Evolutionary conservation across 2,888 invertebrate species (phyloP), one percentile per base, ranked within the genome.

Genomic region (Empis livida): DNA sequence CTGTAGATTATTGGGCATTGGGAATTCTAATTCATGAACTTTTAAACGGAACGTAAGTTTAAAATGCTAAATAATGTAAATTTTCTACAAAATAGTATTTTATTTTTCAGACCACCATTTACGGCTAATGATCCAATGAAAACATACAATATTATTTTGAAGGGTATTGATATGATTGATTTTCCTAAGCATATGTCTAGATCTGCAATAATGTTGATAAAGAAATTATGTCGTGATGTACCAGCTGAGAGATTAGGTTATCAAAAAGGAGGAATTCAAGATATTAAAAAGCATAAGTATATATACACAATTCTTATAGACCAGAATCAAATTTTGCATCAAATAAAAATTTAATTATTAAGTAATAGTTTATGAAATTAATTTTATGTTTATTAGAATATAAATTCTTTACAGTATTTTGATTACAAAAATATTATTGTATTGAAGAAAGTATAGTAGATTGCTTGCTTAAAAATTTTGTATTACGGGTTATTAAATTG

Each of bases 1-100:
- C 92, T 1, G 94, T 92, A 1, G 95, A 95, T 70, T 93, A 91
- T 66, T 95, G 95, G 95, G 89, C 93, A 0, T 73, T 93, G 32
- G 94, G 93, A 8, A 84, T 91, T 49, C 78, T 93, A 52, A 81
- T 90, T 50, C 91, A 85, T 65, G 94, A 94, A 66, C 71, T 94
- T 49, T 70, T 93, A 15, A 83, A 85, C 23, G 93, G 94, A 56
- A 84, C 84, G 83, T 84, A 68, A 73, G 78, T 70, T 38, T 13
- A 13, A 14, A 13, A n/a, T n/a, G n/a, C n/a, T n/a, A n/a, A n/a
- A n/a, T n/a, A n/a, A n/a, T n/a, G n/a, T n/a, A 41, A 41, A n/a
- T 4, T 20, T 17, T 20, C 13, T 37, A 5, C 39, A 47, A 17
- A 16, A 11, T n/a, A n/a, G n/a, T n/a, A 2, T 1, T 10, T 16